Evolutionary conservation across 1,140 invertebrate genomes (phyloP).

Genomic region (Muscidifurax raptorellus): DNA sequence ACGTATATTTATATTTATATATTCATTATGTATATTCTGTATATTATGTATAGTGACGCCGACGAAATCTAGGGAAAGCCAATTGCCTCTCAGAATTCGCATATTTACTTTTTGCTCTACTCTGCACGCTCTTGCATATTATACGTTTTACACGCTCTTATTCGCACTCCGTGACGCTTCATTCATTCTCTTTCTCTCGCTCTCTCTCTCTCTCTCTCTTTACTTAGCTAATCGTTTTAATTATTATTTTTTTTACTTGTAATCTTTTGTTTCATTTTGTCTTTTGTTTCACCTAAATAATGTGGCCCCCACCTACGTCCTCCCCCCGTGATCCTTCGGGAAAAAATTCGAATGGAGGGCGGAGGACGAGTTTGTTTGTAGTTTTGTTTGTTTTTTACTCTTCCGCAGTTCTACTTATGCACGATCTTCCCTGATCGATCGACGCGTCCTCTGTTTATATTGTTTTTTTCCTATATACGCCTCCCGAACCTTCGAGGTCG

Average conservation of each 20-base stretch:
- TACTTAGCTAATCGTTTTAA: conserved; percentile 13
- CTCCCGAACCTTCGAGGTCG: conserved; percentile 5
- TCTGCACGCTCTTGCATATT: conserved; percentile 17
- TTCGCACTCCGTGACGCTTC: conserved; percentile 7
- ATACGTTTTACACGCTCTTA: neutral
- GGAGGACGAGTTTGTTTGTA: conserved; percentile 47
- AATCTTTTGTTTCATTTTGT: neutral
- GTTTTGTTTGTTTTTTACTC: neutral
- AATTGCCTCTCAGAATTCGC: conserved; percentile 44
- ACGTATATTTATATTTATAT: conserved; percentile 53
- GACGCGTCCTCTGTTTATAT: conserved; percentile 23
- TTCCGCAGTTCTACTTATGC: neutral
- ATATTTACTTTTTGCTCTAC: conserved; percentile 4
- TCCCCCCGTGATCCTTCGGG: conserved; percentile 21
- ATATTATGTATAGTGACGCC: conserved; percentile 55
- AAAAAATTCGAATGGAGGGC: conserved; percentile 39
- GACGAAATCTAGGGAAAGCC: conserved; percentile 56
- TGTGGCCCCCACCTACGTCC: conserved; percentile 47
- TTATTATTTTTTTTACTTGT: neutral
- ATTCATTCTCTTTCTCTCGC: conserved; percentile 1
- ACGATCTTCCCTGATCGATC: conserved; percentile 20
- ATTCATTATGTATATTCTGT: conserved; percentile 49
- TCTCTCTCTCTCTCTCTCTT: neutral
- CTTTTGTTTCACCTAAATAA: conserved; percentile 47
- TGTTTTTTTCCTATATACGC: neutral